Evolutionary conservation across 2,888 invertebrate species (phyloP).

Genomic region (Merodon equestris): DNA sequence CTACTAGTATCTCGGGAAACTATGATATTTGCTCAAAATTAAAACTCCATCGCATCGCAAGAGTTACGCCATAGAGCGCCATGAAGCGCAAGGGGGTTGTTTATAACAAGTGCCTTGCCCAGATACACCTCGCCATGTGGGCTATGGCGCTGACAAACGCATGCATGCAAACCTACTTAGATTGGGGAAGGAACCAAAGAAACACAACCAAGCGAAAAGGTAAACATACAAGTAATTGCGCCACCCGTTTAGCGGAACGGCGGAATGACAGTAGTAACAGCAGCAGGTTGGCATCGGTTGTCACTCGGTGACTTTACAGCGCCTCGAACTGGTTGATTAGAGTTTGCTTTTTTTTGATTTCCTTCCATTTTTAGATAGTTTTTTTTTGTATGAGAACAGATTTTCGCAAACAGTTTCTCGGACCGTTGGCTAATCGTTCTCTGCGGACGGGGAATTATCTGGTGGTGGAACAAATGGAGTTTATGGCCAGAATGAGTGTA

Average conservation of each 20-base stretch:
- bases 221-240: slow-evolving; percentile 49
- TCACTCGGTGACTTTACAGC: slow-evolving; percentile 38
- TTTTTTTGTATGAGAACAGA: no score
- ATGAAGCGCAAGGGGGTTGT: slow-evolving; percentile 33
- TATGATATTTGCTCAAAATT: slow-evolving; percentile 63
- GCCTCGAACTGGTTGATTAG: slow-evolving; percentile 31
- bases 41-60: slow-evolving; percentile 52
- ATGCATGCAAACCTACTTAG: slow-evolving; percentile 46
- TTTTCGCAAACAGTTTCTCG: no score
- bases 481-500: no score
- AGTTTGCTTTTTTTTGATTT: slow-evolving; percentile 6
- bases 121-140: slow-evolving; percentile 11
- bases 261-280: background rate
- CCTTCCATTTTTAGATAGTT: no score
- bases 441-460: no score
- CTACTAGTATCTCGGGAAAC: slow-evolving; percentile 20
- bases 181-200: background rate
- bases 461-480: no score
- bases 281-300: background rate
- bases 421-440: no score
- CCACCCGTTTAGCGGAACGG: slow-evolving; percentile 58
- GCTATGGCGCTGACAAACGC: slow-evolving; percentile 35
- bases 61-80: slow-evolving; percentile 41
- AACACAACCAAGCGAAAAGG: slow-evolving; percentile 18
- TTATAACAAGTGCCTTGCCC: background rate